Conservation (phyloP, 2,888 invertebrate genomes). For the Theodoxus fluviatilis region DNA sequence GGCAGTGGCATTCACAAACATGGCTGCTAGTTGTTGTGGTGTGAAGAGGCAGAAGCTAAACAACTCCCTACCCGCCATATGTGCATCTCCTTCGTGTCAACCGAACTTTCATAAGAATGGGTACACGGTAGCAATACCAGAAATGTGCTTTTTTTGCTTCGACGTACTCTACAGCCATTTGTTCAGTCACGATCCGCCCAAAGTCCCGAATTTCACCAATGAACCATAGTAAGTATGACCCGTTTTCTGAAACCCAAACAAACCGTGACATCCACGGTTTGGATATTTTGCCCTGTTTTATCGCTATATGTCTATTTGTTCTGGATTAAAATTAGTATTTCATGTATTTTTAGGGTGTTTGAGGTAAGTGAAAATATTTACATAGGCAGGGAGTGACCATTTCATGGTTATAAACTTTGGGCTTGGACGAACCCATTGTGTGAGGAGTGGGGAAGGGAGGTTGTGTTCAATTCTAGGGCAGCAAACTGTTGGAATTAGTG, state of each 20-base stretch:
- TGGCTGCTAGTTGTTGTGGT: slow-evolving; percentile 91
- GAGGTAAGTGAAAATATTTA: neutral
- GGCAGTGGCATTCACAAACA: no score
- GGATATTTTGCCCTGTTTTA: no score
- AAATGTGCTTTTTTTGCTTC: slow-evolving; percentile 99
- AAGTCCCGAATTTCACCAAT: slow-evolving; percentile 85
- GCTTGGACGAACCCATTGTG: no score
- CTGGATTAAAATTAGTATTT: slow-evolving; percentile 14
- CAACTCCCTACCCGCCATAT: slow-evolving; percentile 67
- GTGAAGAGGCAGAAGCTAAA: slow-evolving; percentile 90
- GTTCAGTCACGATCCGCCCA: slow-evolving; percentile 90
- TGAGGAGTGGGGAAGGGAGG: no score
- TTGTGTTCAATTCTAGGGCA: no score
- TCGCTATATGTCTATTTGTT: slow-evolving; percentile 19
- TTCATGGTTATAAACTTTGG: no score
- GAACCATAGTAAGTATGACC: slow-evolving; percentile 86
- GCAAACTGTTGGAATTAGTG: no score
- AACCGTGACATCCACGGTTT: no score
- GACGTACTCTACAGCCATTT: slow-evolving; percentile 95
- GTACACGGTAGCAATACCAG: slow-evolving; percentile 66
- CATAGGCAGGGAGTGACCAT: no score
- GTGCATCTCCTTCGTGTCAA: slow-evolving; percentile 56
- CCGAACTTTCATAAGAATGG: slow-evolving; percentile 58
- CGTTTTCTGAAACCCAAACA: no score
- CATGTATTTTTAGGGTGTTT: neutral